Percentiles rank a stretch among this genome's conserved stretches.
Conservation (phyloP, 2,797 vertebrate genomes). For the Tenualosa thibaudeaui region DNA sequence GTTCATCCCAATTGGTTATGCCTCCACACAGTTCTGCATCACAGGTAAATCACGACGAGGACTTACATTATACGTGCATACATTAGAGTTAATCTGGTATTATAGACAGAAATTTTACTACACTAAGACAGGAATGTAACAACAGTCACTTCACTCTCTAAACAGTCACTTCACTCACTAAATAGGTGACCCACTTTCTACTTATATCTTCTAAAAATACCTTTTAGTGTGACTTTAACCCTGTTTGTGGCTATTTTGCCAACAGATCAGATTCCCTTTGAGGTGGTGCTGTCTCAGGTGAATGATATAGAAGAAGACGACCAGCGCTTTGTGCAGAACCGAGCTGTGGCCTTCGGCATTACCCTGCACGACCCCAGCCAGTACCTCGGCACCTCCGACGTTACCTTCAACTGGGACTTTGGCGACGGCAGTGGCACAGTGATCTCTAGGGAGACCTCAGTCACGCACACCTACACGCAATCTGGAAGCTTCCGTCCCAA, state of each 20-base stretch:
- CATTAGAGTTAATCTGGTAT: not conserved
- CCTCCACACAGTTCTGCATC: constrained; percentile 84
- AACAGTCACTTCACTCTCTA: not conserved
- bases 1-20: constrained; percentile 87
- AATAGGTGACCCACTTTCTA: not conserved
- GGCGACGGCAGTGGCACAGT: constrained; percentile 88
- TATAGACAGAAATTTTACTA: not conserved
- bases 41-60: constrained; percentile 74
- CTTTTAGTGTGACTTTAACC: not conserved
- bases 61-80: not conserved
- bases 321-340: constrained; percentile 83
- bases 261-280: constrained; percentile 90
- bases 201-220: not conserved
- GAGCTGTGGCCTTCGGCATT: constrained; percentile 83
- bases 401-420: constrained; percentile 95
- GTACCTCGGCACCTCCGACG: constrained; percentile 82
- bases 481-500: constrained; percentile 76
- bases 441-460: constrained; percentile 80
- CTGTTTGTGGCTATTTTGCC: constrained; percentile 20
- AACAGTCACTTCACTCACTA: not conserved
- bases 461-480: constrained; percentile 87
- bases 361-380: constrained; percentile 88
- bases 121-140: not conserved
- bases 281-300: constrained; percentile 83
- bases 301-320: constrained; percentile 71